These are phyloP conservation scores for Formica exsecta DNA, from an alignment of 1,140 invertebrate species.

Conservation along the genomic window DNA sequence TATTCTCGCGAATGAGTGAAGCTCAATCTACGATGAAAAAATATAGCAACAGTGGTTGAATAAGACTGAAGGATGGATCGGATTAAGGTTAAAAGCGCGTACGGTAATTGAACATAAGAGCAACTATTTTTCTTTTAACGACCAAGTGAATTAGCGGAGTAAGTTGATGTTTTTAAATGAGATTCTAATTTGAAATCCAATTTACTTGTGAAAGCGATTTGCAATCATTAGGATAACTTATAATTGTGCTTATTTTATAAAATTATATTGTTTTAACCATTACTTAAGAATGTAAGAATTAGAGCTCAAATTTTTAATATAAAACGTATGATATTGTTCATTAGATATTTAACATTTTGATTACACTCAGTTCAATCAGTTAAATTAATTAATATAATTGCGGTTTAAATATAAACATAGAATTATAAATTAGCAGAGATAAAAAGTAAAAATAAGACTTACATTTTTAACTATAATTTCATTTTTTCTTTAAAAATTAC, in stretches of 20 bases:
- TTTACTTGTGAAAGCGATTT: not conserved
- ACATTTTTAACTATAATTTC: too few species aligned
- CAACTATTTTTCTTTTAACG: slow-evolving; percentile 26
- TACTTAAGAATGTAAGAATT: not conserved
- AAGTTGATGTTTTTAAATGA: slow-evolving; percentile 26
- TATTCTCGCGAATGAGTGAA: slow-evolving; percentile 43
- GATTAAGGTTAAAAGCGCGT: slow-evolving; percentile 52
- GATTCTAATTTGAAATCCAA: slow-evolving; percentile 41
- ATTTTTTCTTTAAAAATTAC: too few species aligned
- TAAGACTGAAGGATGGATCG: slow-evolving; percentile 43
- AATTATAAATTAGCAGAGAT: too few species aligned
- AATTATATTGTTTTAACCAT: slow-evolving; percentile 21
- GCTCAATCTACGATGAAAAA: slow-evolving; percentile 54
- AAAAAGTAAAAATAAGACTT: too few species aligned
- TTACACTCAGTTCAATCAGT: not conserved
- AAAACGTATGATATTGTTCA: too few species aligned
- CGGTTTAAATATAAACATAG: too few species aligned
- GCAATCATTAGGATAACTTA: slow-evolving; percentile 12
- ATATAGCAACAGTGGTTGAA: slow-evolving; percentile 34
- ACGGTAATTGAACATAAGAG: slow-evolving; percentile 52
- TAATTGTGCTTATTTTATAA: not conserved
- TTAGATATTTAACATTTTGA: too few species aligned
- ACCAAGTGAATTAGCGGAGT: slow-evolving; percentile 37
- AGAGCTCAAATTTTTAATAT: too few species aligned
- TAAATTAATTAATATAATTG: slow-evolving; percentile 27